Evolutionary conservation across 2,113 vertebrate genomes (phyloP).

Genomic region (Corydoras maculifer): DNA sequence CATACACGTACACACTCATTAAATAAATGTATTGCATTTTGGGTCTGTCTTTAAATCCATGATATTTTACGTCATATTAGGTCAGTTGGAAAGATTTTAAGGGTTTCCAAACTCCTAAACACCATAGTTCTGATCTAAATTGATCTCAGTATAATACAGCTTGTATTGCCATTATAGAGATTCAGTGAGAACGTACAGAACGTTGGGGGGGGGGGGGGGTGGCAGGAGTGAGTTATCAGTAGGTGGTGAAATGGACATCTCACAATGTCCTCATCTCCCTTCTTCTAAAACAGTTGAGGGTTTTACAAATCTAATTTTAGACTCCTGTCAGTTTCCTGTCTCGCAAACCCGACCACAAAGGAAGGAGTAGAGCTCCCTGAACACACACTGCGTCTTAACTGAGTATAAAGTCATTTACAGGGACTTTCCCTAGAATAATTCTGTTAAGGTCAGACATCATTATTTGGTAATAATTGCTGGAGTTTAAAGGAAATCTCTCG

Average conservation of each 20-base stretch:
- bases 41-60: too few relatives aligned
- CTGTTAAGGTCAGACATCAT: constrained; percentile 14
- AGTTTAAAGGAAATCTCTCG: constrained; percentile 13
- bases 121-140: not conserved
- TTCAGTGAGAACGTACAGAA: constrained; percentile 2
- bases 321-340: constrained; percentile 20
- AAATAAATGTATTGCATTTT: too few relatives aligned
- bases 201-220: not conserved
- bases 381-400: constrained; percentile 24
- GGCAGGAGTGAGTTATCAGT: not conserved
- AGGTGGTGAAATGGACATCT: not conserved
- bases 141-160: too few relatives aligned
- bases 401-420: constrained; percentile 25
- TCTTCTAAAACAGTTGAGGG: constrained; percentile 14
- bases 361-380: constrained; percentile 12
- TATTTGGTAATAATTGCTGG: constrained; percentile 29
- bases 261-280: constrained; percentile 21
- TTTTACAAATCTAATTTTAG: constrained; percentile 11
- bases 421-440: constrained; percentile 24
- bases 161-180: not conserved
- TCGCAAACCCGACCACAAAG: constrained; percentile 21
- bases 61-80: too few relatives aligned
- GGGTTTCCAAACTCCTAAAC: not conserved
- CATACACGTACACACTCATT: too few relatives aligned
- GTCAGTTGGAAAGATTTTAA: too few relatives aligned